Evolutionary conservation across 2,797 vertebrate species (phyloP).

Genomic region (Rhinatrema bivittatum): DNA sequence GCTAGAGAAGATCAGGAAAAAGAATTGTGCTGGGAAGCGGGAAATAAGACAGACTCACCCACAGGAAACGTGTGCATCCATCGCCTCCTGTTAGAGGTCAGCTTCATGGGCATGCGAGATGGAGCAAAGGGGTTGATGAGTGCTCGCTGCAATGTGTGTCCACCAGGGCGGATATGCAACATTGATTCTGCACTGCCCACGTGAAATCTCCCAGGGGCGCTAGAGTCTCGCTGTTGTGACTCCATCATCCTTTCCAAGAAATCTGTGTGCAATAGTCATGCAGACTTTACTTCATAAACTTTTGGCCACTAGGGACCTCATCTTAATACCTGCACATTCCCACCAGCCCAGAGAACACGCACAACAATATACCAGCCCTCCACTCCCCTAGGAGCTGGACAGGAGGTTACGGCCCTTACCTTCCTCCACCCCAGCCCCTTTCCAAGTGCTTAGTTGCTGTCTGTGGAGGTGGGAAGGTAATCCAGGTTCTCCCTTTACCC

Average conservation of each 20-base stretch:
- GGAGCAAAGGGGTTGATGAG: slow-evolving; percentile 97
- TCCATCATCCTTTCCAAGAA: slow-evolving; percentile 82
- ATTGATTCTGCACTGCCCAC: slow-evolving; percentile 93
- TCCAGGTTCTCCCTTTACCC: too few species aligned
- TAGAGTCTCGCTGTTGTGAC: slow-evolving; percentile 82
- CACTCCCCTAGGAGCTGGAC: too few species aligned
- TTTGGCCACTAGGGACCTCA: background rate
- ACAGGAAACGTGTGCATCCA: slow-evolving; percentile 98
- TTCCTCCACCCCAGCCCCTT: too few species aligned
- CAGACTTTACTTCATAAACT: background rate
- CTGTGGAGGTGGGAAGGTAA: too few species aligned
- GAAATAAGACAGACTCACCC: slow-evolving; percentile 60
- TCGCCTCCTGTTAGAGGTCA: slow-evolving; percentile 88
- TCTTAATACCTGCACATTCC: too few species aligned
- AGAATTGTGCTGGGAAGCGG: too few species aligned
- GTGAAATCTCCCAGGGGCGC: slow-evolving; percentile 87
- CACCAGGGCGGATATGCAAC: slow-evolving; percentile 80
- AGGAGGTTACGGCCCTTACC: background rate
- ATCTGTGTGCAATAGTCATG: slow-evolving; percentile 63
- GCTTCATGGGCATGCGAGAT: slow-evolving; percentile 95
- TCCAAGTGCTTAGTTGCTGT: too few species aligned
- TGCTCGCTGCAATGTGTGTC: slow-evolving; percentile 80
- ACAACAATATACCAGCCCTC: too few species aligned
- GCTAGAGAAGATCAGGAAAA: too few species aligned
- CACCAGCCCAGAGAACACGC: too few species aligned